Conservation (phyloP, 1,140 invertebrate genomes). For the Physella acuta region DNA sequence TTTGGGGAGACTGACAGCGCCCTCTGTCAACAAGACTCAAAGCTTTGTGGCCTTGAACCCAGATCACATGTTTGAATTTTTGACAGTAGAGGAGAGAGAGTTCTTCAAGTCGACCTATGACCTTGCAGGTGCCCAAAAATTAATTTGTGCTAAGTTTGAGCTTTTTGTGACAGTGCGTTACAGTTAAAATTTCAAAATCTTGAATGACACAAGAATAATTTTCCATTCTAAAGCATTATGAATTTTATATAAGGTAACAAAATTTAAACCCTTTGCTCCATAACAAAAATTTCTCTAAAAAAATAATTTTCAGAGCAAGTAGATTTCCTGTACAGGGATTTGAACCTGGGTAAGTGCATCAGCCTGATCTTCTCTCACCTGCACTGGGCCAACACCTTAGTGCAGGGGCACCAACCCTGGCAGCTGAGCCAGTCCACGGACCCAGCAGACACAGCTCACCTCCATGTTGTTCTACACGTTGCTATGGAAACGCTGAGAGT, state of each 20-base stretch:
- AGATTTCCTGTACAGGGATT: constrained; percentile 70
- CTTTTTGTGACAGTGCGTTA: background rate
- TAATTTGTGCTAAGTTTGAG: background rate
- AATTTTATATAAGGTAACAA: no score
- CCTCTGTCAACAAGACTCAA: constrained; percentile 76
- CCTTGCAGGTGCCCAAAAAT: constrained; percentile 70
- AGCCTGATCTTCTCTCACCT: constrained; percentile 76
- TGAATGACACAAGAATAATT: no score
- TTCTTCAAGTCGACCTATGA: constrained; percentile 64
- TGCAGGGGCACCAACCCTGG: constrained; percentile 87
- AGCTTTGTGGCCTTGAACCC: constrained; percentile 69
- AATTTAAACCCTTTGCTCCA: no score
- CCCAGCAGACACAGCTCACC: constrained; percentile 54
- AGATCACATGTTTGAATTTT: constrained; percentile 54
- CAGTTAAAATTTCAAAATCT: no score
- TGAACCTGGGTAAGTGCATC: constrained; percentile 82
- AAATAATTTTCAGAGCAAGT: constrained; percentile 49
- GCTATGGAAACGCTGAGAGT: constrained; percentile 75
- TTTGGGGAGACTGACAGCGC: constrained; percentile 76
- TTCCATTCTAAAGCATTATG: no score
- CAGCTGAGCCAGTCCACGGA: constrained; percentile 67
- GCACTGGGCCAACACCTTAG: constrained; percentile 80
- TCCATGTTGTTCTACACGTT: constrained; percentile 77
- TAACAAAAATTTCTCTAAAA: no score
- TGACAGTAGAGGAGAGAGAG: constrained; percentile 62